Percentiles rank a stretch among this genome's conserved stretches.
Evolutionary conservation across 2,797 vertebrate genomes (phyloP).

Genomic region (Ara ararauna): DNA sequence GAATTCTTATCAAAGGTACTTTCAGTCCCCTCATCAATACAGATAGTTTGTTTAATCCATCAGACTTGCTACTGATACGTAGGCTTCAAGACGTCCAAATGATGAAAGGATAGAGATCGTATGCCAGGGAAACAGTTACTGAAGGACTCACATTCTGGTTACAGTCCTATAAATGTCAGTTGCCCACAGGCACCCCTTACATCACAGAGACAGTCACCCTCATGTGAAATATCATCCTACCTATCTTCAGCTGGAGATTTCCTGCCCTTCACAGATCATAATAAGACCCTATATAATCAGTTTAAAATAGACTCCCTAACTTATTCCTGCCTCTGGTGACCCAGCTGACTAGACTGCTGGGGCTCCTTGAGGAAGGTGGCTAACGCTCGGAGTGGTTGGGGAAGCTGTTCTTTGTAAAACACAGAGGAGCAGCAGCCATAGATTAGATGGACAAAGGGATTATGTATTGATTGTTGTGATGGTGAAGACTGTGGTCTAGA

Average conservation of each 20-base stretch:
- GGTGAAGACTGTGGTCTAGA: background rate
- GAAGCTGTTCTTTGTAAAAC: background rate
- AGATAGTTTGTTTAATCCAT: background rate
- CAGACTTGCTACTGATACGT: background rate
- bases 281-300: background rate
- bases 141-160: background rate
- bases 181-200: background rate
- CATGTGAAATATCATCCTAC: background rate
- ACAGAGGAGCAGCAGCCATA: background rate
- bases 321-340: background rate
- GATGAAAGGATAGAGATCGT: background rate
- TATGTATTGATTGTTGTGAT: background rate
- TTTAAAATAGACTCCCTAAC: background rate
- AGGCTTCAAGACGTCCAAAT: background rate
- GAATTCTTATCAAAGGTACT: background rate
- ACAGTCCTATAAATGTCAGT: background rate
- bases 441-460: background rate
- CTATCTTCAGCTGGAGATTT: background rate
- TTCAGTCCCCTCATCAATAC: background rate
- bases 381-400: background rate
- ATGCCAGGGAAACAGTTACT: background rate
- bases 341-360: background rate
- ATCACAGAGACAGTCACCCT: background rate
- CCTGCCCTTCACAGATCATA: background rate
- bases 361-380: background rate